Conservation (phyloP, 2,888 invertebrate species). For the Melikaiella ostensackeni region DNA sequence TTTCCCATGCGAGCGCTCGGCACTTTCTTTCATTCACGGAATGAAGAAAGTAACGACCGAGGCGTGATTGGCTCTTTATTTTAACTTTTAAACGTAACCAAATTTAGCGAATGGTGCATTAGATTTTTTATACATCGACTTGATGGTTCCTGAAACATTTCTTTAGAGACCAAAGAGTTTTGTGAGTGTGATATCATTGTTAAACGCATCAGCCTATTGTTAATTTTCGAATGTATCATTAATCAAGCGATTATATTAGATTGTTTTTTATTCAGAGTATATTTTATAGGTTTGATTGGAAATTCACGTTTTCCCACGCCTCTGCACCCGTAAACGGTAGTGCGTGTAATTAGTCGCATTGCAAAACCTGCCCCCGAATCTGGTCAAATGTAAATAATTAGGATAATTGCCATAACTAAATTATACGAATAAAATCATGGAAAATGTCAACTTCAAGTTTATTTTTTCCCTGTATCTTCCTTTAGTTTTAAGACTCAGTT, state of each 20-base stretch:
- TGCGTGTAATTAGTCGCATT: slow-evolving; percentile 39
- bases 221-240: slow-evolving; percentile 13
- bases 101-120: slow-evolving; percentile 38
- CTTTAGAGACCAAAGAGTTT: slow-evolving; percentile 27
- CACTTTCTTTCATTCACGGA: background rate
- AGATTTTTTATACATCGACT: slow-evolving; percentile 40
- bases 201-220: slow-evolving; percentile 30
- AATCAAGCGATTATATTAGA: slow-evolving; percentile 6
- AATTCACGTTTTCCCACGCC: slow-evolving; percentile 35
- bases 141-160: slow-evolving; percentile 33
- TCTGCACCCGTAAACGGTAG: slow-evolving; percentile 33
- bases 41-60: slow-evolving; percentile 12
- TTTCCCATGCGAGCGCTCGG: background rate
- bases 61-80: slow-evolving; percentile 16
- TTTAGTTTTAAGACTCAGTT: background rate
- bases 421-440: slow-evolving; percentile 31
- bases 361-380: slow-evolving; percentile 23
- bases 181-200: slow-evolving; percentile 26
- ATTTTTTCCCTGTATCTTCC: background rate
- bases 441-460: background rate
- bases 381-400: slow-evolving; percentile 34
- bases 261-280: slow-evolving; percentile 31
- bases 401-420: slow-evolving; percentile 36
- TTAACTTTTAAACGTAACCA: slow-evolving; percentile 23
- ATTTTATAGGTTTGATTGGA: slow-evolving; percentile 27